Base-by-base conservation (phyloP, 2,797 vertebrate genomes). In the Brachyrhaphis roseni region DNA sequence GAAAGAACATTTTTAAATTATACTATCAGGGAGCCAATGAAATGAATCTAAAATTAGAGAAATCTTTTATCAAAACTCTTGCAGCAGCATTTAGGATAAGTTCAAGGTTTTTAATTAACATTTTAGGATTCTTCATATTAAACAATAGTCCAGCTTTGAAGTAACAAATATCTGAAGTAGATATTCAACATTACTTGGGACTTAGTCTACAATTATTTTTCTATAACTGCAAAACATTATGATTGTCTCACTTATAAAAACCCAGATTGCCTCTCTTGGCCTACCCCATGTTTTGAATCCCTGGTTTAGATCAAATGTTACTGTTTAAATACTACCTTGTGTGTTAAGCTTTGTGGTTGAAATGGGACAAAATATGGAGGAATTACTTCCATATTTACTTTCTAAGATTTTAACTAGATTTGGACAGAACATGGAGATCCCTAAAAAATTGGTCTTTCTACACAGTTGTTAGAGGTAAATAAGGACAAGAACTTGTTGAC, bases 401-500 rank as follows among this genome's bases (percentile, higher is more conserved):
- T 68, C 20, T 68, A 41, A 41, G 4, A 68, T 41, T 26, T 68
- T 39, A 34, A 16, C 16, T 18, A 68, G 39, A 41, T 41, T 41
- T 68, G 36, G 11, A n/a, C 41, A 45, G 26, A 71, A 12, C 12
- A 70, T 71, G 41, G 12, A n/a, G 41, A 5, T 13, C 13, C 12
- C 23, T 70, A 15, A 45, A n/a, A 71, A n/a, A 3, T 28, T 0
- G 0, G n/a, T n/a, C 39, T 71, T 71, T 16, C 26, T 45, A 71
- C 12, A 45, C 39, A 45, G 41, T n/a, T n/a, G 41, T 45, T 2
- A 45, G 68, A 43, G 12, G 23, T 71, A 45, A 43, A 45, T 43
- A 70, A 71, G 68, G 68, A 71, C 68, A 31, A 84, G 75, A 84
- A 74, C 86, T 74, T 78, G 76, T 68, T 85, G 81, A 77, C 85